phyloP scores from a whole-genome alignment of 2,888 invertebrate species.

The Lepidochitona cinerea region DNA sequence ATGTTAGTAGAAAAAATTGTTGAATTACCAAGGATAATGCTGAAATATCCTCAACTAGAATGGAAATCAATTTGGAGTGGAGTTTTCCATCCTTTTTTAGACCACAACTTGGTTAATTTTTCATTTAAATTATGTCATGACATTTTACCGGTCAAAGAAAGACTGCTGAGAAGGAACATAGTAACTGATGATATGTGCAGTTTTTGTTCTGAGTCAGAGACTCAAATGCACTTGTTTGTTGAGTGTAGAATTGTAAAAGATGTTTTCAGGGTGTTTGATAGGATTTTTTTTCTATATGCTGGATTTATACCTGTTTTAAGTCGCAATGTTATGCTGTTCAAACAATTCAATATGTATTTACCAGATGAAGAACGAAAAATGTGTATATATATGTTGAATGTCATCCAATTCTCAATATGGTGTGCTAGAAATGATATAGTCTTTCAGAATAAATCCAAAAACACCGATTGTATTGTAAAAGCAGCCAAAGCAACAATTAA shows the following conservation, averaged over 20 bases:
- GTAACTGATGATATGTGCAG: background rate
- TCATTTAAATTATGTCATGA: background rate
- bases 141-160: background rate
- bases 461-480: background rate
- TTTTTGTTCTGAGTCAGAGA: background rate
- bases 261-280: background rate
- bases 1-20: background rate
- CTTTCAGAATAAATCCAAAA: background rate
- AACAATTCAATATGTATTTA: background rate
- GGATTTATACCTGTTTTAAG: background rate
- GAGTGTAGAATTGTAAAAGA: background rate
- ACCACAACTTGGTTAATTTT: background rate
- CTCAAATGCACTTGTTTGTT: background rate
- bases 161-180: background rate
- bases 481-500: background rate
- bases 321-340: background rate
- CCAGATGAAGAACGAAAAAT: background rate
- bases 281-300: background rate
- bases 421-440: background rate
- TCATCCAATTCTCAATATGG: background rate
- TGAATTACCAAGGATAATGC: background rate
- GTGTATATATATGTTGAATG: background rate
- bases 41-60: background rate
- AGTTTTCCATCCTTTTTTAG: background rate
- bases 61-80: background rate